Evolutionary conservation across 1,140 invertebrate species (phyloP).

Genomic region (Ips nitidus): DNA sequence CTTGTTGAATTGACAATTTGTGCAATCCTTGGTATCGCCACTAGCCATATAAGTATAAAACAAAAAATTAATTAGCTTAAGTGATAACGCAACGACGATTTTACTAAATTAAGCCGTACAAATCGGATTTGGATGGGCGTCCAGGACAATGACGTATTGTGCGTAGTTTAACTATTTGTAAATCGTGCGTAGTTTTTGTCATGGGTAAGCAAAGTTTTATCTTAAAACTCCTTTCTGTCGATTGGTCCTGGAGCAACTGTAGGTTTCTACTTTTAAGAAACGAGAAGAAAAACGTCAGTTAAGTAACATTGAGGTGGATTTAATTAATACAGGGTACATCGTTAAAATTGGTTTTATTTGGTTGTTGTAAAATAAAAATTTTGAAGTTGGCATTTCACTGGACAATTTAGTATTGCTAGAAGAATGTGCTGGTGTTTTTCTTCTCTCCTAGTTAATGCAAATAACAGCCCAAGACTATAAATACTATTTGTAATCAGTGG

Average conservation of each 20-base stretch:
- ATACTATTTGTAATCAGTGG: slow-evolving; percentile 38
- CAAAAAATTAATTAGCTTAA: slow-evolving; percentile 12
- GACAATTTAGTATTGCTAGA: no score
- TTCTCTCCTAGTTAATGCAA: neutral
- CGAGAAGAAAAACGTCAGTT: no score
- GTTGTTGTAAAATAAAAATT: no score
- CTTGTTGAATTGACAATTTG: neutral
- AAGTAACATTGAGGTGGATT: no score
- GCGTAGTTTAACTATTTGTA: no score
- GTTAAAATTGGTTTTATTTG: neutral
- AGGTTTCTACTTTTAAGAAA: no score
- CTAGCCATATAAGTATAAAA: neutral
- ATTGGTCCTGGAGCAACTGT: no score
- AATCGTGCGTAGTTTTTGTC: no score
- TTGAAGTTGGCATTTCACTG: no score
- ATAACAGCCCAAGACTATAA: slow-evolving; percentile 33
- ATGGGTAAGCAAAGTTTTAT: no score
- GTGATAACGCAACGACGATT: slow-evolving; percentile 30
- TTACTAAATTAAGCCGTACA: slow-evolving; percentile 21
- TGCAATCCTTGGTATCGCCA: neutral
- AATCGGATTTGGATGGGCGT: slow-evolving; percentile 6
- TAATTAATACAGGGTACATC: neutral
- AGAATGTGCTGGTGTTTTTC: neutral
- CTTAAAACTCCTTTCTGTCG: no score
- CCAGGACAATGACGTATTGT: neutral